A percentile compares a stretch with the other conserved stretches of the same genome.
These are phyloP conservation scores for Himalopsyche phryganea DNA, from an alignment of 1,140 invertebrate genomes.

Conservation along the genomic window DNA sequence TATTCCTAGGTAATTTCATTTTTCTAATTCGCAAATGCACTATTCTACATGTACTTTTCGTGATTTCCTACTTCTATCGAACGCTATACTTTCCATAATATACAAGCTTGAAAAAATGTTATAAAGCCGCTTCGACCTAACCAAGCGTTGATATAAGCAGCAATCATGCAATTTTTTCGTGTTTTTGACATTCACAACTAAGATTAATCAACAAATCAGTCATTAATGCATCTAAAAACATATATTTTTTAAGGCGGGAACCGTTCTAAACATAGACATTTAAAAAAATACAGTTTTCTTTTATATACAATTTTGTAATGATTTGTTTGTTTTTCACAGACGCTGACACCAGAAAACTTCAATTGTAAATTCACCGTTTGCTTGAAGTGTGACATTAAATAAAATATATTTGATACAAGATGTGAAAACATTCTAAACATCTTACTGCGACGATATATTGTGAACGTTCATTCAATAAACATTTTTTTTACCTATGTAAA, in stretches of 20 bases:
- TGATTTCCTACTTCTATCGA: not conserved
- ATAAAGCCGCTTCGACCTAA: not conserved
- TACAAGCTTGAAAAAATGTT: conserved; percentile 13
- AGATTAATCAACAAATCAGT: too few relatives aligned
- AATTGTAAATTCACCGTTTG: too few relatives aligned
- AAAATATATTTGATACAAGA: too few relatives aligned
- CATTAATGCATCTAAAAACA: conserved; percentile 9
- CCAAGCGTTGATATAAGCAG: too few relatives aligned
- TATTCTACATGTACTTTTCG: conserved; percentile 2
- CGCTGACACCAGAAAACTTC: too few relatives aligned
- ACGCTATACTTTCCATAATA: conserved; percentile 6
- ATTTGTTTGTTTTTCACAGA: not conserved
- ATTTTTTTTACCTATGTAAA: too few relatives aligned
- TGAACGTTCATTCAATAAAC: too few relatives aligned
- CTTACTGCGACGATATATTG: too few relatives aligned
- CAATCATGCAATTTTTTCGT: too few relatives aligned
- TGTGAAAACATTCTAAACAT: too few relatives aligned
- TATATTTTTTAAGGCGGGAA: conserved; percentile 21
- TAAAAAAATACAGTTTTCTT: not conserved
- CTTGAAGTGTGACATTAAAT: too few relatives aligned
- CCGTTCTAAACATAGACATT: conserved; percentile 13
- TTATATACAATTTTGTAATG: not conserved
- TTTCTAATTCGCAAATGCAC: not conserved
- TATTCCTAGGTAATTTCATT: conserved; percentile 11
- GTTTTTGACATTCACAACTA: too few relatives aligned